Evolutionary conservation across 2,113 vertebrate genomes (phyloP).

Genomic region (Phaethon lepturus): DNA sequence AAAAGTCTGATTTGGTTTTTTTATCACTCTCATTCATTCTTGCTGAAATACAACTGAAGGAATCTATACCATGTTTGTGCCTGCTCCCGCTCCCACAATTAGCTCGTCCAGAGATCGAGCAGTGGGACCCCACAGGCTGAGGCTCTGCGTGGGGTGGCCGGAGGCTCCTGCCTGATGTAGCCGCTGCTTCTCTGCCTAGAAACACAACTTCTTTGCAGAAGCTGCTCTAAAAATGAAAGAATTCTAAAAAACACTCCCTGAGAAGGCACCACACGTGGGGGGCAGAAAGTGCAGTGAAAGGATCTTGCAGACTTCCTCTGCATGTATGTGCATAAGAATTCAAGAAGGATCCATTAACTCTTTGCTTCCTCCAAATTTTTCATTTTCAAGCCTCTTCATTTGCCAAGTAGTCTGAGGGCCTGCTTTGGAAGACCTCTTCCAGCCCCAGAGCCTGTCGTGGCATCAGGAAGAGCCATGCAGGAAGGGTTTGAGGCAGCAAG

Average conservation of each 20-base stretch:
- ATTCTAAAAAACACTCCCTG: neutral
- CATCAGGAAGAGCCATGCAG: fast-evolving
- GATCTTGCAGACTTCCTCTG: neutral
- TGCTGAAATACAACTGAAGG: neutral
- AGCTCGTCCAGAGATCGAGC: neutral
- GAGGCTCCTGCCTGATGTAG: neutral
- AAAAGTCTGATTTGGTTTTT: neutral
- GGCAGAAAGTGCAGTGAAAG: neutral
- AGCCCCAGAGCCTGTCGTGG: neutral
- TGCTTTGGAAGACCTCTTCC: neutral
- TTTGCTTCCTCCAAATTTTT: neutral
- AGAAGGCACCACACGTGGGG: fast-evolving
- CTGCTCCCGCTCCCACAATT: neutral
- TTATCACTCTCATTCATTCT: neutral
- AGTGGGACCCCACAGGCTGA: neutral
- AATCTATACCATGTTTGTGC: neutral
- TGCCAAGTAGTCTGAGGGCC: neutral
- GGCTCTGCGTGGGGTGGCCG: fast-evolving
- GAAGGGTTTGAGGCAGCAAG: neutral
- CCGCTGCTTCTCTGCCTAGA: neutral
- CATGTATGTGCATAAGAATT: neutral
- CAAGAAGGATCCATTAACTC: neutral
- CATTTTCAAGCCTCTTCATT: neutral
- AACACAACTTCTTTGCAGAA: neutral
- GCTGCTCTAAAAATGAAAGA: neutral